Conservation (phyloP, 2,797 vertebrate species). For the Clarias pachynema region DNA sequence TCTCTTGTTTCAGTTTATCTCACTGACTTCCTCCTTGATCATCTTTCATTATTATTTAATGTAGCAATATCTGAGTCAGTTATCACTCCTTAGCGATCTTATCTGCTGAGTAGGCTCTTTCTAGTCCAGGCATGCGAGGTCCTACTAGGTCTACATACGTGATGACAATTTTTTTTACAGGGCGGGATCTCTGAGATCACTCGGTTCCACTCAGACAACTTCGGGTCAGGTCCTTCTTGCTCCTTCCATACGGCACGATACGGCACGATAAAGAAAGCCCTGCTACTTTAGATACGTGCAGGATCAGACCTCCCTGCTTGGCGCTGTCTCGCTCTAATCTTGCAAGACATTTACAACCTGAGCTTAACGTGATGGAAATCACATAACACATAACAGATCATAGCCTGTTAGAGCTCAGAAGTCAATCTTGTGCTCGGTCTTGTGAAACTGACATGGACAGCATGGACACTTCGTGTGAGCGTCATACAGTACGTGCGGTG, state of each 20-base stretch:
- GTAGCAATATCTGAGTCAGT: constrained; percentile 43
- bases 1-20: constrained; percentile 26
- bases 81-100: constrained; percentile 19
- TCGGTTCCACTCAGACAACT: constrained; percentile 9
- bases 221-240: background rate
- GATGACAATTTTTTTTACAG: background rate
- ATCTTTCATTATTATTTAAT: background rate
- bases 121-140: constrained; percentile 26
- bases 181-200: background rate
- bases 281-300: constrained; percentile 49
- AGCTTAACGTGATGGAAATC: constrained; percentile 38
- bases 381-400: constrained; percentile 23
- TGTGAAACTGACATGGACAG: constrained; percentile 3
- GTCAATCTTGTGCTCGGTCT: too few species aligned
- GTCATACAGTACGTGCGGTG: background rate
- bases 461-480: constrained; percentile 31
- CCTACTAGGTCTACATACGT: background rate
- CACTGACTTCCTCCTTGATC: constrained; percentile 19
- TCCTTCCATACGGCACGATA: background rate
- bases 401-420: background rate
- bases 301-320: constrained; percentile 38
- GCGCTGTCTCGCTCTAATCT: constrained; percentile 48
- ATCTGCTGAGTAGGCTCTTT: constrained; percentile 44
- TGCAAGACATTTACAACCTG: constrained; percentile 50
- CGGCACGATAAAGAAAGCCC: constrained; percentile 21